phyloP scores from a whole-genome alignment of 2,797 vertebrate species.

The Euphonia xanthogaster region DNA sequence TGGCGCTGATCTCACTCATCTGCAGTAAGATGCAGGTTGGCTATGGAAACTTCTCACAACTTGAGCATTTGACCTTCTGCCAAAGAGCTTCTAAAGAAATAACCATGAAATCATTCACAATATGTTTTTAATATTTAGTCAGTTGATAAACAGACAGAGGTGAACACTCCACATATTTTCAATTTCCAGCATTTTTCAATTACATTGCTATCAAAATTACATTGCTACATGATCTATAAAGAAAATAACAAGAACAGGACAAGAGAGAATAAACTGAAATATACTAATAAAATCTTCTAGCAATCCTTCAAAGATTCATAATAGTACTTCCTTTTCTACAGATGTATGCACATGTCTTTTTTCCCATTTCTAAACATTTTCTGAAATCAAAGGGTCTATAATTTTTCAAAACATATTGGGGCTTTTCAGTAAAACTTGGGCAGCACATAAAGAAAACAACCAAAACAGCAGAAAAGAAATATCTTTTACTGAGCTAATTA shows the following conservation, averaged over 20 bases:
- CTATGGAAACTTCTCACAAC: not conserved
- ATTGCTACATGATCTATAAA: not conserved
- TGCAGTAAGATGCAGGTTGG: not conserved
- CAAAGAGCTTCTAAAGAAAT: not conserved
- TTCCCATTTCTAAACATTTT: not conserved
- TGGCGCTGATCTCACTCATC: not conserved
- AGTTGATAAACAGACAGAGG: not conserved
- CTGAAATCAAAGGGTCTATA: not conserved
- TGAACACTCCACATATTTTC: not conserved
- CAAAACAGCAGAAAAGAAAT: not conserved
- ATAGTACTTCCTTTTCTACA: not conserved
- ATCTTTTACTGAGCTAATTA: not conserved
- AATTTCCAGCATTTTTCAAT: not conserved
- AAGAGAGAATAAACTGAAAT: not conserved
- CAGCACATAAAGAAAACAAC: not conserved
- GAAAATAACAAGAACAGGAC: not conserved
- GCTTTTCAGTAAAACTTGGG: not conserved
- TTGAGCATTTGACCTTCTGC: not conserved
- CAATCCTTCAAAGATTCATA: not conserved
- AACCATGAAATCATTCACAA: not conserved
- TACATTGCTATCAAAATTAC: not conserved
- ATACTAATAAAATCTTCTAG: not conserved
- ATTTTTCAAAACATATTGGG: not conserved
- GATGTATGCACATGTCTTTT: rapidly evolving
- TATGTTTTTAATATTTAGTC: not conserved